Conservation (phyloP, 1,140 invertebrate species). For the Araneus ventricosus region DNA sequence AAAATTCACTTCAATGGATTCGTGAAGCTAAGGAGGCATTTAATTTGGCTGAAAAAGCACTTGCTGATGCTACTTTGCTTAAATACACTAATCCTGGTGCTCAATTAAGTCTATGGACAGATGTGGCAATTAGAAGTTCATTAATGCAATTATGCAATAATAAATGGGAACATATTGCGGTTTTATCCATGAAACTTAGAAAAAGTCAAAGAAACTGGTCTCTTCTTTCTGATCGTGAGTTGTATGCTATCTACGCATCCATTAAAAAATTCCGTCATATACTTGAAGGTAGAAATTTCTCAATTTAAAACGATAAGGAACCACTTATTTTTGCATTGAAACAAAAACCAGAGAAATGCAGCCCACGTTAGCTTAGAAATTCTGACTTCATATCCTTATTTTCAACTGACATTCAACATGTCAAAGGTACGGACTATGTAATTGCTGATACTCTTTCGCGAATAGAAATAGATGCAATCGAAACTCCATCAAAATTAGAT, state of each 20-base stretch:
- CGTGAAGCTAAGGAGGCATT: not conserved
- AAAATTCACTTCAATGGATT: not conserved
- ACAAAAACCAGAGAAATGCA: no score
- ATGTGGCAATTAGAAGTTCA: not conserved
- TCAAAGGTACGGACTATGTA: not conserved
- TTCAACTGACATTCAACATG: no score
- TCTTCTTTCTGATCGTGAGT: conserved; percentile 76
- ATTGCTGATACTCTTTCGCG: not conserved
- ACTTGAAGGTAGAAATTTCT: not conserved
- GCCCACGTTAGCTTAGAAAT: no score
- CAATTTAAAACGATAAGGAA: not conserved
- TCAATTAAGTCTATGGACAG: no score
- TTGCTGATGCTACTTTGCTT: not conserved
- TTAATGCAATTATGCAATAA: not conserved
- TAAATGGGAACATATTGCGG: conserved; percentile 62
- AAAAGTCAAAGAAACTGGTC: conserved; percentile 72
- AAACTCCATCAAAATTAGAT: not conserved
- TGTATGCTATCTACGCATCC: conserved; percentile 76
- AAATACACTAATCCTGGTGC: no score
- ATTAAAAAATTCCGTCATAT: conserved; percentile 67
- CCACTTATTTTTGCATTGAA: no score
- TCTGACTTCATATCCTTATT: no score
- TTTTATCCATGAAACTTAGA: conserved; percentile 56
- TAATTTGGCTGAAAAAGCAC: not conserved
- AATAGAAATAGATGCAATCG: not conserved